Percentiles rank a stretch among this genome's conserved stretches.
These are phyloP conservation scores for Drosophila austrosaltans DNA, from an alignment of 2,888 invertebrate species.

Conservation along the genomic window DNA sequence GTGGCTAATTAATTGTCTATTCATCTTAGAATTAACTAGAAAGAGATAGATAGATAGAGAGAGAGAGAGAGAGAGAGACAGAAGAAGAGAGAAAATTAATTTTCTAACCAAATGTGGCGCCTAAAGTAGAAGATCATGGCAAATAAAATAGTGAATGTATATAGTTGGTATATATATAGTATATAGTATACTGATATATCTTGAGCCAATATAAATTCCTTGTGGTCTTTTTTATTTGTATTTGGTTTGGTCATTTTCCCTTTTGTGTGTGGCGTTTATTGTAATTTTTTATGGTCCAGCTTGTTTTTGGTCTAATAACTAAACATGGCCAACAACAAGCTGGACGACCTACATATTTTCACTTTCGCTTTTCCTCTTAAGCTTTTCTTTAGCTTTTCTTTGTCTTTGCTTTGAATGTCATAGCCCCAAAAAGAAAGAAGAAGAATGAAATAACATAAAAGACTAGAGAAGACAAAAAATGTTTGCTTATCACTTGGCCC, in stretches of 20 bases:
- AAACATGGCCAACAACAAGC: constrained; percentile 34
- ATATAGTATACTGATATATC: constrained; percentile 20
- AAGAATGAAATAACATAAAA: constrained; percentile 20
- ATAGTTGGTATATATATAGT: neutral
- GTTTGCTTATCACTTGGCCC: constrained; percentile 64
- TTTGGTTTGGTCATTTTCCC: constrained; percentile 26
- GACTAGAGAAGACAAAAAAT: constrained; percentile 20
- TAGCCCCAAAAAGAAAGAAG: constrained; percentile 26
- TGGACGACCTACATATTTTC: constrained; percentile 36
- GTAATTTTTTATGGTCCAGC: constrained; percentile 69
- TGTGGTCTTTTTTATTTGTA: constrained; percentile 52
- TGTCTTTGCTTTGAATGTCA: neutral
- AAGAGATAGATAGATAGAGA: neutral
- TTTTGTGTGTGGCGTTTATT: constrained; percentile 53
- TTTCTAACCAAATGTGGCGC: constrained; percentile 21
- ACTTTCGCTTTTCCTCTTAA: constrained; percentile 59
- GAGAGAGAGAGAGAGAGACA: constrained; percentile 2
- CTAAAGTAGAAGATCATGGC: neutral
- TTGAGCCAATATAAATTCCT: constrained; percentile 64
- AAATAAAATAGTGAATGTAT: constrained; percentile 22
- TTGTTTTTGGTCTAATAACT: constrained; percentile 58
- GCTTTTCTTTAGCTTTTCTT: constrained; percentile 11
- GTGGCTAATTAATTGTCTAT: constrained; percentile 69
- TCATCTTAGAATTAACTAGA: constrained; percentile 28
- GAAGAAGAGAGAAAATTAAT: constrained; percentile 40